These are phyloP conservation scores for Sepioteuthis lessoniana DNA, from an alignment of 2,888 invertebrate species.

Conservation along the genomic window DNA sequence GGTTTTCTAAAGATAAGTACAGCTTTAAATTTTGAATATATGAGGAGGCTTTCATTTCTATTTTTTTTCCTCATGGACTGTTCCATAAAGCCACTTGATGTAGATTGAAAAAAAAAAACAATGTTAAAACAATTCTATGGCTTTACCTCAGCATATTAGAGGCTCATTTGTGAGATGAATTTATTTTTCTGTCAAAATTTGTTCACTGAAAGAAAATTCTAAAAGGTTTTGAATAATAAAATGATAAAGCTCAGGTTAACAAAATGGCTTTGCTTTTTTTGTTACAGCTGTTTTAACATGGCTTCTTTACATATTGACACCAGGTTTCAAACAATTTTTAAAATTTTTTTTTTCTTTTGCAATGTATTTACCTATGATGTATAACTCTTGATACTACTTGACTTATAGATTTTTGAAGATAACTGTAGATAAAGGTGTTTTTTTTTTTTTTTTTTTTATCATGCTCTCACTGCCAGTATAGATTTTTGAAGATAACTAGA, in stretches of 20 bases:
- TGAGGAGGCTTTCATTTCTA: slow-evolving; percentile 18
- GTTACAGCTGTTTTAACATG: background rate
- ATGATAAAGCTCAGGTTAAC: slow-evolving; percentile 33
- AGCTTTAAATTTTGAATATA: background rate
- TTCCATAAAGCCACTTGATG: background rate
- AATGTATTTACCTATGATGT: background rate
- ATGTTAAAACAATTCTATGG: background rate
- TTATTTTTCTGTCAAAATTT: slow-evolving; percentile 4
- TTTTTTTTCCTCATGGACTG: background rate
- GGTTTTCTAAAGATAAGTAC: background rate
- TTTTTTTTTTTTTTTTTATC: no score
- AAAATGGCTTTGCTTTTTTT: background rate
- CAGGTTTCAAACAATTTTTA: background rate
- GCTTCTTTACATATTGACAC: background rate
- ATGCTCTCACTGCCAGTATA: no score
- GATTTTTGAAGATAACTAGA: background rate
- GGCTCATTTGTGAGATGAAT: slow-evolving; percentile 33
- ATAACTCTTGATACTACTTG: background rate
- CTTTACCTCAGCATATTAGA: slow-evolving; percentile 8
- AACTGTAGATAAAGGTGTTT: background rate
- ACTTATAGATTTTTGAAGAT: background rate
- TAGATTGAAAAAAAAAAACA: background rate
- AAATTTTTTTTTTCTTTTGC: background rate
- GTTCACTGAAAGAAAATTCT: background rate
- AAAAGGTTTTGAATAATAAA: slow-evolving; percentile 33